Evolutionary conservation across 2,797 vertebrate genomes (phyloP).

Genomic region (Sarcoramphus papa): DNA sequence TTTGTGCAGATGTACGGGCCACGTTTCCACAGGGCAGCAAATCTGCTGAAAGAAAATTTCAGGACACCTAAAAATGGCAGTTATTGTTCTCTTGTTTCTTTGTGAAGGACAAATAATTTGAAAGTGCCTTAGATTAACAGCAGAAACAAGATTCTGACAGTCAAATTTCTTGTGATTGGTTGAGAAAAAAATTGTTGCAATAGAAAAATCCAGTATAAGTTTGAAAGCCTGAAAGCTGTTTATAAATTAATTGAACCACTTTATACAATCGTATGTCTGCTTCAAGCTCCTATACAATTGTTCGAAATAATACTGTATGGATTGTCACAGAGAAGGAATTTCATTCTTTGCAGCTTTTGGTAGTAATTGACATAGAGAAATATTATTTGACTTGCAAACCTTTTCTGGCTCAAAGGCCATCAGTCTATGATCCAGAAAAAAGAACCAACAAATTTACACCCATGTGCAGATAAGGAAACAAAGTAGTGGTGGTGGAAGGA

Average conservation of each 20-base stretch:
- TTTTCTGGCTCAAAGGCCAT: neutral
- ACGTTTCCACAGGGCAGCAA: neutral
- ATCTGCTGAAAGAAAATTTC: neutral
- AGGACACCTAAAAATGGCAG: neutral
- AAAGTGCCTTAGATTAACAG: neutral
- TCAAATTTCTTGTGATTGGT: no score
- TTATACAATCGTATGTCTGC: neutral
- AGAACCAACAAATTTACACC: neutral
- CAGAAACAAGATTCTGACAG: neutral
- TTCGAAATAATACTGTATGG: neutral
- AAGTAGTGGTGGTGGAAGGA: neutral
- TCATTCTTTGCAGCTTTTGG: neutral
- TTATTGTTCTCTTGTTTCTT: neutral
- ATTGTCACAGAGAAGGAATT: neutral
- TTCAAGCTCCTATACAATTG: neutral
- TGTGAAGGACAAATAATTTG: neutral
- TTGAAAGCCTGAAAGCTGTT: neutral
- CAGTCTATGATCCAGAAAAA: neutral
- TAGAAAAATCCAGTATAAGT: neutral
- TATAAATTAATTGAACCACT: neutral
- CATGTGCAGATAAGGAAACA: neutral
- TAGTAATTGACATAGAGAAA: neutral
- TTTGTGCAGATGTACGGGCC: rapidly evolving
- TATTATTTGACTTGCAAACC: neutral
- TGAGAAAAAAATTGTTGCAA: neutral